A percentile compares a stretch with the other conserved stretches of the same genome.
phyloP scores from a whole-genome alignment of 1,140 invertebrate species.

The Philopotamus ludificatus region DNA sequence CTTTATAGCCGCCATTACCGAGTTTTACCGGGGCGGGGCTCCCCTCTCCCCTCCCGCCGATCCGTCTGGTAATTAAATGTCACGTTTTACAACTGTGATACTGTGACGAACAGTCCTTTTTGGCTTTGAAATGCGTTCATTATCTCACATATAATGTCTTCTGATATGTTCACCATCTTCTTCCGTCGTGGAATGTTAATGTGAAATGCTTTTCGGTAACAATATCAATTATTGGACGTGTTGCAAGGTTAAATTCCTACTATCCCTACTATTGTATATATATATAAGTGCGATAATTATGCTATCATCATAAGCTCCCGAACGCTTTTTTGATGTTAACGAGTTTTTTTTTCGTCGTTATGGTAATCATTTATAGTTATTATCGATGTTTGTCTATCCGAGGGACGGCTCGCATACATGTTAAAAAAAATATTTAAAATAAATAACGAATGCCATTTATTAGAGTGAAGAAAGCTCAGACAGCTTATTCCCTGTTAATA shows the following conservation, averaged over 20 bases:
- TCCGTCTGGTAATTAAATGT: too few relatives aligned
- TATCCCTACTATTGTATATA: too few relatives aligned
- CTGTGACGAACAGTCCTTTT: not conserved
- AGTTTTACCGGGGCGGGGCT: not conserved
- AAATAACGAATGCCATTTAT: too few relatives aligned
- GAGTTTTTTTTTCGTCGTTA: slow-evolving; percentile 23
- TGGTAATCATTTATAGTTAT: slow-evolving; percentile 23
- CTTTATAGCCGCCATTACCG: not conserved
- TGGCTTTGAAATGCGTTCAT: not conserved
- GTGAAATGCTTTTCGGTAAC: slow-evolving; percentile 35
- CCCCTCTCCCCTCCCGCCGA: too few relatives aligned
- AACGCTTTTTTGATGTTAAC: slow-evolving; percentile 14
- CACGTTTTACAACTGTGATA: too few relatives aligned
- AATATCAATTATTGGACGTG: slow-evolving; percentile 35
- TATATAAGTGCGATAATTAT: slow-evolving; percentile 22
- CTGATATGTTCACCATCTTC: not conserved
- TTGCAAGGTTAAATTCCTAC: slow-evolving; percentile 36
- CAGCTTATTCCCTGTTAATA: too few relatives aligned
- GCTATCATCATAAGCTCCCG: slow-evolving; percentile 1
- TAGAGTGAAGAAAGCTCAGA: too few relatives aligned
- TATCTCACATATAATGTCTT: not conserved
- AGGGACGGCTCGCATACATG: slow-evolving; percentile 3
- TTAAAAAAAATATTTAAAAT: too few relatives aligned
- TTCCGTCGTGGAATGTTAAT: slow-evolving; percentile 32
- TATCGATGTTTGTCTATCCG: slow-evolving; percentile 5